A percentile compares a stretch with the other conserved stretches of the same genome.
Evolutionary conservation across 1,140 invertebrate genomes (phyloP).

Genomic region (Drosophila parabipectinata): DNA sequence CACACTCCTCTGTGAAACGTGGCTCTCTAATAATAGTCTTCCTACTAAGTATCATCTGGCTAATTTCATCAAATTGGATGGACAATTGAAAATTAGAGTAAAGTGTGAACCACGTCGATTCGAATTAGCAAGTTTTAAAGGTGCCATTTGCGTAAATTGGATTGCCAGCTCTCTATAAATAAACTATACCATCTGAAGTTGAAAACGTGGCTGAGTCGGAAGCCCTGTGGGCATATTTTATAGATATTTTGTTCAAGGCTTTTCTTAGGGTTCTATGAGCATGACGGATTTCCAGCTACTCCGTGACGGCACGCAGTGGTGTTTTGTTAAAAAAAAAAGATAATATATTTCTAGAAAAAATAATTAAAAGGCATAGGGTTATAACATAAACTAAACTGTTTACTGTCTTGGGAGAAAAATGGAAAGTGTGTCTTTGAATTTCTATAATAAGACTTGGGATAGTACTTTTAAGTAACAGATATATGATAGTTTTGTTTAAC

Average conservation of each 20-base stretch:
- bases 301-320: slow-evolving; percentile 64
- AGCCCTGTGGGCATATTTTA: slow-evolving; percentile 51
- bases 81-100: not conserved
- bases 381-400: not conserved
- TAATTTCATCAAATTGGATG: not conserved
- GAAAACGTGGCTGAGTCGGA: slow-evolving; percentile 10
- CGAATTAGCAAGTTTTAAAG: slow-evolving; percentile 18
- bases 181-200: not conserved
- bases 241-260: not conserved
- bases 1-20: slow-evolving; percentile 53
- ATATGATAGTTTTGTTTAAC: too few relatives aligned
- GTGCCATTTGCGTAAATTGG: slow-evolving; percentile 43
- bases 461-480: too few relatives aligned
- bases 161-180: slow-evolving; percentile 22
- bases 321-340: slow-evolving; percentile 4
- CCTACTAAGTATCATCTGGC: slow-evolving; percentile 13
- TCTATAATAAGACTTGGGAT: too few relatives aligned
- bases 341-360: not conserved
- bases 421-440: too few relatives aligned
- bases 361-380: slow-evolving; percentile 14
- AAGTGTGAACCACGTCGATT: slow-evolving; percentile 26
- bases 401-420: too few relatives aligned
- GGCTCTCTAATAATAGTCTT: slow-evolving; percentile 38
- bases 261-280: slow-evolving; percentile 24
- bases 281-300: slow-evolving; percentile 62